Evolutionary conservation across 2,113 vertebrate species (phyloP).

Genomic region (Garra rufa): DNA sequence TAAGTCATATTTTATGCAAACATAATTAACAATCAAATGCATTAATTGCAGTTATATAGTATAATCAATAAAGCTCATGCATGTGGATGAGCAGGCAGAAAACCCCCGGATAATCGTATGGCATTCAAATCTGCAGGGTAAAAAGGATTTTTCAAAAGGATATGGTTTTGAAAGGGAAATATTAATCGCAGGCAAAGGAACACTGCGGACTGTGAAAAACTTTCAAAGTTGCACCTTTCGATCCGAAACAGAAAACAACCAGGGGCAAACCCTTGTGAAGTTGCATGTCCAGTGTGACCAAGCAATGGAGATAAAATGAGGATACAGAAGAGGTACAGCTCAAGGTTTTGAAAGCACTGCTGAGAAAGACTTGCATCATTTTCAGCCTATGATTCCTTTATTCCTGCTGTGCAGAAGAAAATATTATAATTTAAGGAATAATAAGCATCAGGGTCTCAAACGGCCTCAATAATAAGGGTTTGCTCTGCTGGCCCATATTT

Average conservation of each 20-base stretch:
- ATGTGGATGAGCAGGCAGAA: not conserved
- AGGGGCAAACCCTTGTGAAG: not conserved
- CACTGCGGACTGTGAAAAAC: not conserved
- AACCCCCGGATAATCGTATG: not conserved
- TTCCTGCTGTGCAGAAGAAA: not conserved
- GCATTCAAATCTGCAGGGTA: not conserved
- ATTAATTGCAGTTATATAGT: not conserved
- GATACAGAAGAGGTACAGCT: not conserved
- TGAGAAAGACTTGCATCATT: conserved; percentile 33
- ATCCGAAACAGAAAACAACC: not conserved
- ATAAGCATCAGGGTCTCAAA: not conserved
- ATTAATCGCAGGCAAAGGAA: conserved; percentile 13
- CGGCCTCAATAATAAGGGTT: not conserved
- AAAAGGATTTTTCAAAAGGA: not conserved
- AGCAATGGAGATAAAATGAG: conserved; percentile 1
- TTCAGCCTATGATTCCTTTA: conserved; percentile 23
- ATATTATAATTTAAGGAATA: not conserved
- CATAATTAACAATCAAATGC: conserved; percentile 7
- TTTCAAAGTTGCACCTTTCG: not conserved
- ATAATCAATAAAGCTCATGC: not conserved
- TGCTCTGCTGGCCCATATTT: no score
- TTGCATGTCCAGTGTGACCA: not conserved
- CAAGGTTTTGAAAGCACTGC: not conserved
- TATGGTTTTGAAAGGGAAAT: conserved; percentile 10
- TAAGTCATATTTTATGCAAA: not conserved